Evolutionary conservation across 2,113 vertebrate species (phyloP).

Genomic region (Cyanoramphus novaezelandiae): DNA sequence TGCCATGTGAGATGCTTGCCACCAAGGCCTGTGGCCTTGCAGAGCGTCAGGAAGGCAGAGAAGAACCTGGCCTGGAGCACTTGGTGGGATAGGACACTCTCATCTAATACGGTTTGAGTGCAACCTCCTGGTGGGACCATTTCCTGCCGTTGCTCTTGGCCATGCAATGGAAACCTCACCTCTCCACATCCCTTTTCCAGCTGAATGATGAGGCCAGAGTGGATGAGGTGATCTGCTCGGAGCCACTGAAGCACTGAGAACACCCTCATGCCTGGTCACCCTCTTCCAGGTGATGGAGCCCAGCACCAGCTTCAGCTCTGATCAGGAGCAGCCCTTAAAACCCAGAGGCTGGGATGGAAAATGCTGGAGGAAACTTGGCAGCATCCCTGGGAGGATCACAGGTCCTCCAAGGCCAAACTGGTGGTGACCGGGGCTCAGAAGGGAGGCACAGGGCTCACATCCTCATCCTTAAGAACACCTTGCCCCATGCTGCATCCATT

Average conservation of each 20-base stretch:
- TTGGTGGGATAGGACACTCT: neutral
- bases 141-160: neutral
- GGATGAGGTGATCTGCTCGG: neutral
- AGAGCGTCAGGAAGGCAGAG: neutral
- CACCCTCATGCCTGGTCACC: too few relatives aligned
- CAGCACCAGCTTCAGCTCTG: neutral
- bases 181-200: neutral
- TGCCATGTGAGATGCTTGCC: neutral
- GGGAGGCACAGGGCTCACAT: rapidly evolving
- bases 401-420: neutral
- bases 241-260: rapidly evolving
- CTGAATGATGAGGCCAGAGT: neutral
- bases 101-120: neutral
- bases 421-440: rapidly evolving
- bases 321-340: neutral
- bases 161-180: neutral
- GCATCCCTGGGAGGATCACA: neutral
- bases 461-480: neutral
- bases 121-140: neutral
- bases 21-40: neutral
- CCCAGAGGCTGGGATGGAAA: rapidly evolving
- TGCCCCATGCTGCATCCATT: rapidly evolving
- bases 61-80: neutral
- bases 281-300: neutral
- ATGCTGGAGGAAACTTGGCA: neutral